Evolutionary conservation across 2,888 invertebrate species (phyloP).

Genomic region (Drosophila neotestacea): DNA sequence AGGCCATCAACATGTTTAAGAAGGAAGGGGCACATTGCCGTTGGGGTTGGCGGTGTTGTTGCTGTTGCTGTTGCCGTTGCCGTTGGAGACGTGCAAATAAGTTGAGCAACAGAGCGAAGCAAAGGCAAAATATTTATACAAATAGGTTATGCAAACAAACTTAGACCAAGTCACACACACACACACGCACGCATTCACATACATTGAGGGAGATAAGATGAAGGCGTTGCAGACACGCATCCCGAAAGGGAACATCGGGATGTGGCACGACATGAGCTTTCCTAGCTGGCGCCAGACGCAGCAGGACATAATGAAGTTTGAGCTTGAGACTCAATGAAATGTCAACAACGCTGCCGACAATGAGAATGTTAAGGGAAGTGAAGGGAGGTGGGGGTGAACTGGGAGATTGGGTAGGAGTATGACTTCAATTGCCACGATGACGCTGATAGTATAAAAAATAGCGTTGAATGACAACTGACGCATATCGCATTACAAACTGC

Average conservation of each 20-base stretch:
- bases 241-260: constrained; percentile 11
- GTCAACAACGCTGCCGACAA: constrained; percentile 66
- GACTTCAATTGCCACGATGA: constrained; percentile 53
- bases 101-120: constrained; percentile 72
- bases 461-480: constrained; percentile 39
- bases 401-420: constrained; percentile 6
- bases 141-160: constrained; percentile 82
- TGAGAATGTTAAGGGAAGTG: neutral
- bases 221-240: constrained; percentile 26
- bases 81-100: constrained; percentile 68
- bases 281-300: constrained; percentile 71
- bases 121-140: constrained; percentile 81
- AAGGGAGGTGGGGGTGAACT: neutral
- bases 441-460: constrained; percentile 17
- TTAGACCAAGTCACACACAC: constrained; percentile 69
- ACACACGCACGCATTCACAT: constrained; percentile 19
- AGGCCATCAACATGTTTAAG: constrained; percentile 25
- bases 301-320: constrained; percentile 81
- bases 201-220: constrained; percentile 32
- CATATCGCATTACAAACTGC: constrained; percentile 62
- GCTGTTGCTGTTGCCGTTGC: constrained; percentile 27
- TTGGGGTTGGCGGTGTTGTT: constrained; percentile 17
- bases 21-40: constrained; percentile 11
- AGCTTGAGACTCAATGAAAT: constrained; percentile 80
- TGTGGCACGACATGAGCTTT: constrained; percentile 65